Base-by-base conservation (phyloP, 2,888 invertebrate genomes). In the Calephelis perditalis region DNA sequence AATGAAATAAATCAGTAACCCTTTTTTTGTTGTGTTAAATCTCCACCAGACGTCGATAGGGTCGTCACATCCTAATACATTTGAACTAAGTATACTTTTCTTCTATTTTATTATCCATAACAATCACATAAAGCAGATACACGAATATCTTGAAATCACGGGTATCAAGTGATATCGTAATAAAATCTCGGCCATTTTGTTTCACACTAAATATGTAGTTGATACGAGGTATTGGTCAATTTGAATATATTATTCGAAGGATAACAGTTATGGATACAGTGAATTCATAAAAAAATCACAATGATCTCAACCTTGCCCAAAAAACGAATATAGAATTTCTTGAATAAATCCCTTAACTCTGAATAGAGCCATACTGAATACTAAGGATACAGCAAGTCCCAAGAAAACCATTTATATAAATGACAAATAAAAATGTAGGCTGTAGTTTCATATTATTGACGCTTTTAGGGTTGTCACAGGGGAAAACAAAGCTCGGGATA, bases 331-430 rank as follows among this genome's bases (percentile, higher is more conserved):
- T 26, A 26, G 26, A 49, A 15, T 49, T 49, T 49, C 26, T 49
- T 7, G 26, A 10, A 49, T 49, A 49, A 49, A 49, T 49, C 49
- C 49, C 9, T 49, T 49, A 15, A 49, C 15, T 49, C 49, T 15
- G 49, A 49, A 49, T 49, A 9, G 49, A 7, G 49, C 15, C 26
- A 26, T 49, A 10, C 49, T 10, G 26, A 5, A 49, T 26, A 26
- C 15, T 26, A 10, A 49, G 49, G 49, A 49, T 49, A 26, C 9
- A 49, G 26, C 26, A 10, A 15, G 15, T 49, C 49, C 49, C 49
- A 49, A 10, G 49, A 49, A 49, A 5, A 49, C 49, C 49, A 49
- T 49, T 49, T 49, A 49, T 49, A 49, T 49, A 49, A 49, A 49
- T 15, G 49, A 49, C 15, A 15, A 47, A 47, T 47, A 49, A 49